Base-by-base conservation (phyloP, 2,888 invertebrate species). In the Mongoloraphidia duomilia region DNA sequence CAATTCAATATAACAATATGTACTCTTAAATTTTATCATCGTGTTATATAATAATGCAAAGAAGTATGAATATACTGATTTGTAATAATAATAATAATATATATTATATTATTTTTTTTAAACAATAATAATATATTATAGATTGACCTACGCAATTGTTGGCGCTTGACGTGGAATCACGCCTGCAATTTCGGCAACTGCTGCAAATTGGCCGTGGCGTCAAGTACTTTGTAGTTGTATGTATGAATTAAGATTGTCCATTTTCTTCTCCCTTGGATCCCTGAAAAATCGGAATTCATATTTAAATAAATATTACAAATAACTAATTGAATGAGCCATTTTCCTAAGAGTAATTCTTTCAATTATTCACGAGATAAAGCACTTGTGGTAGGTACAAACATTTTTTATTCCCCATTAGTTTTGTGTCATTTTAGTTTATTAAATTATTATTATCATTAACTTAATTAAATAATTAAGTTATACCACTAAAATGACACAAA, bases 231-330 rank as follows among this genome's bases (percentile, higher is more conserved):
- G 26, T 5, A 80, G 76, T 65, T 73, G 75, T 72, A 83, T 76
- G 74, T 77, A 82, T 70, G 82, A 81, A 71, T 76, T 84, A 84
- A 83, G 82, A 80, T 77, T 84, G 83, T 82, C 84, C 82, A 80
- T 78, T 79, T 84, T 84, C 84, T 82, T 84, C 83, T 83, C 84
- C 82, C 82, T 83, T 81, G 80, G 82, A 78, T 81, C 82, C 82
- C 84, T 82, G 74, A 38, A 50, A 51, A 51, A 41, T 47, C 14
- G 9, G 9, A 44, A 36, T 44, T 36, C 36, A 36, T 36, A 11
- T 45, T n/a, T 33, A 44, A 45, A 14, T 44, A 12, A 26, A 26
- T 26, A 26, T 26, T 26, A 6, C 26, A 26, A 26, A 26, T 26
- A 26, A 26, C 6, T 26, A 17, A n/a, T n/a, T n/a, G n/a, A n/a